Evolutionary conservation across 2,797 vertebrate genomes (phyloP).

Genomic region (Aratinga solstitialis): DNA sequence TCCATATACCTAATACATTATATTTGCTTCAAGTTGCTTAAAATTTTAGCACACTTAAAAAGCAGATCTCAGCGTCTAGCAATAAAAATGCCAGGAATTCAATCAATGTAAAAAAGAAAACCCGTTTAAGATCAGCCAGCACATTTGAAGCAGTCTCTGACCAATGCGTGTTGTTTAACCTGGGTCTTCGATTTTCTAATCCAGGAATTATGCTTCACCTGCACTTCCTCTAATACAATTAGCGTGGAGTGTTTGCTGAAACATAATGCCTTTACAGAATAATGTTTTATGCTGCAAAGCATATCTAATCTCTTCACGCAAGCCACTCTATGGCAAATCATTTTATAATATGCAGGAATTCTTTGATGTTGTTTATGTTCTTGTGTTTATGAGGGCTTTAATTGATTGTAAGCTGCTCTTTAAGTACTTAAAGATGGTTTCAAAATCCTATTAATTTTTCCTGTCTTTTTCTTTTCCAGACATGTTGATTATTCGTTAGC

Average conservation of each 20-base stretch:
- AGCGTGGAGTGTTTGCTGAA: conserved; percentile 54
- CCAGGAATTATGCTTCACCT: conserved; percentile 57
- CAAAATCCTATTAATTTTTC: conserved; percentile 12
- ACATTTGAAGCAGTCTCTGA: neutral
- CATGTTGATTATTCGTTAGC: conserved; percentile 14
- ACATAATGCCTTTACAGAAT: conserved; percentile 57
- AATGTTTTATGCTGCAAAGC: conserved; percentile 42
- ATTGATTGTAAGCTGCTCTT: conserved; percentile 52
- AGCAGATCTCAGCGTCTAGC: neutral
- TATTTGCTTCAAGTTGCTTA: neutral
- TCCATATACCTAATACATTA: neutral
- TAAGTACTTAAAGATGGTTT: conserved; percentile 17
- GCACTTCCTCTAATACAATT: conserved; percentile 54
- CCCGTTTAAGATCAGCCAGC: neutral
- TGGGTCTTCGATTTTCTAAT: neutral
- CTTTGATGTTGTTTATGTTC: conserved; percentile 38
- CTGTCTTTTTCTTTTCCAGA: neutral
- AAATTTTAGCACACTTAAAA: neutral
- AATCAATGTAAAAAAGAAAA: neutral
- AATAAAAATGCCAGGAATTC: neutral
- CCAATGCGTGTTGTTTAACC: neutral
- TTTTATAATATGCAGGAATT: conserved; percentile 37
- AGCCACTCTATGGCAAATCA: conserved; percentile 37
- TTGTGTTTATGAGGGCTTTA: conserved; percentile 16
- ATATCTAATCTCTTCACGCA: conserved; percentile 55